Evolutionary conservation across 2,888 invertebrate species (phyloP).

Genomic region (Lochmaea crataegi): DNA sequence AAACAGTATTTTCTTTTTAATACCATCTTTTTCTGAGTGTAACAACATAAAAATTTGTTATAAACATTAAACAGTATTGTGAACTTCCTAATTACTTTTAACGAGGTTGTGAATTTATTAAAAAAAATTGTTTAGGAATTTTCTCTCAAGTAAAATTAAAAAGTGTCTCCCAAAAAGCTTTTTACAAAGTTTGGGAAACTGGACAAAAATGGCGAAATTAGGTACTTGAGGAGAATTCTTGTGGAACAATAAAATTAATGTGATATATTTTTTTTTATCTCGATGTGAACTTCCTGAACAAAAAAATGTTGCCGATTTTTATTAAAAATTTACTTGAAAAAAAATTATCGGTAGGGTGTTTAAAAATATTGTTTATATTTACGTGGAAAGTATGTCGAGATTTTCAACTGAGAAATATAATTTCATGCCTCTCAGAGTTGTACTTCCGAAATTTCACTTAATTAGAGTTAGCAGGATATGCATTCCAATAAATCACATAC

Average conservation of each 20-base stretch:
- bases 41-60: not conserved
- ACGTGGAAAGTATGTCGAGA: no score
- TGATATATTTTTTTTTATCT: not conserved
- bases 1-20: no score
- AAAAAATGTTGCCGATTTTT: not conserved
- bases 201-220: no score
- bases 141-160: not conserved
- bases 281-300: not conserved
- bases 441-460: not conserved
- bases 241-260: not conserved
- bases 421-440: not conserved
- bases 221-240: not conserved
- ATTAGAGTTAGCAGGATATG: not conserved
- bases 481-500: no score
- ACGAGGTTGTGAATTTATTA: not conserved
- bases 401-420: not conserved
- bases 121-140: not conserved
- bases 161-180: no score
- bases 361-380: no score
- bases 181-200: no score
- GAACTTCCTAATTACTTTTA: slow-evolving; percentile 1
- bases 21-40: no score
- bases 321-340: not conserved
- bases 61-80: not conserved
- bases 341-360: no score